Evolutionary conservation across 2,113 vertebrate genomes (phyloP).

Genomic region (Toxotes jaculatrix): DNA sequence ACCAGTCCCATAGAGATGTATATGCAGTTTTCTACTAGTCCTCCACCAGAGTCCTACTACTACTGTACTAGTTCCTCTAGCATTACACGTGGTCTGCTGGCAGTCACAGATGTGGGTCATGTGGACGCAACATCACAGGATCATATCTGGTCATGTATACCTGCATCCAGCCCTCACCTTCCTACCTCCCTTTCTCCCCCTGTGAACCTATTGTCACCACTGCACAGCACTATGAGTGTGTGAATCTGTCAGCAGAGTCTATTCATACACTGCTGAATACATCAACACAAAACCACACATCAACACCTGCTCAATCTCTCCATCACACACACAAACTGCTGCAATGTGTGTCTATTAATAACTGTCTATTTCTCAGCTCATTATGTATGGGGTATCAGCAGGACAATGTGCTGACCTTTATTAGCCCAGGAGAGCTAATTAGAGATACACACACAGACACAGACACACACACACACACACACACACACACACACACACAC

Average conservation of each 20-base stretch:
- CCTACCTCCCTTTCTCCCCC: not conserved
- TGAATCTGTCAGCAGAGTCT: conserved; percentile 61
- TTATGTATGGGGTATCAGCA: conserved; percentile 38
- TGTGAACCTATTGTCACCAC: conserved; percentile 41
- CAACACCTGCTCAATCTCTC: conserved; percentile 53
- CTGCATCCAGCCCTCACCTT: not conserved
- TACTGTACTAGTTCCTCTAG: not conserved
- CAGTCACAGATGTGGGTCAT: conserved; percentile 24
- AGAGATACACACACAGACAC: conserved; percentile 1
- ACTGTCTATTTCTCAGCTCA: conserved; percentile 46
- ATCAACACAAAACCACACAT: conserved; percentile 43
- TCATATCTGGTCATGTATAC: conserved; percentile 29
- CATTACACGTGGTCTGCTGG: not conserved
- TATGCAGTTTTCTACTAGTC: not conserved
- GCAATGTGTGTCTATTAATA: conserved; percentile 62
- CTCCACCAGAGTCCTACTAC: not conserved
- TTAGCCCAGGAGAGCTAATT: conserved; percentile 58
- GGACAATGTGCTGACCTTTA: conserved; percentile 57
- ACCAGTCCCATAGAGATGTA: not conserved
- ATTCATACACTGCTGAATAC: conserved; percentile 65
- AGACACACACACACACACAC: not conserved
- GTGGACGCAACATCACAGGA: conserved; percentile 8
- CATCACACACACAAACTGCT: conserved; percentile 5
- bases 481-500: not conserved
- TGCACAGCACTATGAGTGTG: conserved; percentile 16